Base-by-base conservation (phyloP, 2,113 vertebrate species). In the Corydoras maculifer region DNA sequence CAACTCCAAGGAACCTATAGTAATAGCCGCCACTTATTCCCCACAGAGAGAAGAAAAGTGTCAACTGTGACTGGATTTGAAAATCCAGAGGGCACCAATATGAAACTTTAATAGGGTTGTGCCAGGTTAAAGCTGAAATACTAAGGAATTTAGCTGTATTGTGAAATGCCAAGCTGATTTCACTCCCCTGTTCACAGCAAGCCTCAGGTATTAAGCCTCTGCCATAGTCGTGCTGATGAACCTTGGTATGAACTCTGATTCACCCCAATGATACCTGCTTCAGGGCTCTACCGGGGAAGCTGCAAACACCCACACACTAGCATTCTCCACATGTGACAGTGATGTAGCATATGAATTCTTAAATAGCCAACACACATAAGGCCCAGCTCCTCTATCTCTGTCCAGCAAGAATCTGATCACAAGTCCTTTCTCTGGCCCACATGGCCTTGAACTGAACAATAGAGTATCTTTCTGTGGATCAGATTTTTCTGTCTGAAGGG, bases 241-340 rank as follows among this genome's bases (percentile, higher is more conserved):
- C 70, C 58, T 35, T 13, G 50, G 32, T 48, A 61, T 66, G 65
- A 78, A 71, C 76, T 78, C 72, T 70, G 30, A 25, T 73, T 77
- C 70, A 73, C 70, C 75, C 65, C 8, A 25, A 54, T 67, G 62
- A 58, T 68, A 67, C 59, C 67, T 58, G 72, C 68, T 61, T 18
- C 62, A 68, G 51, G 67, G 58, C 67, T 60, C 57, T 60, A 69
- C 18, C 66, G 67, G 67, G 31, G 69, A 29, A 31, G 68, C 58
- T 53, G 54, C 74, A 58, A 35, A 60, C 73, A 75, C 31, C 35
- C 53, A 61, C 67, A n/a, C 3, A 15, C 25, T 35, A 25, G 60
- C 67, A 58, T 58, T 74, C 60, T 63, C 60, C 49, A 50, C 30
- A 7, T 58, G 60, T 65, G 48, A 75, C 67, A 54, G 61, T 62